Conservation (phyloP, 2,113 vertebrate species). For the Indicator indicator region DNA sequence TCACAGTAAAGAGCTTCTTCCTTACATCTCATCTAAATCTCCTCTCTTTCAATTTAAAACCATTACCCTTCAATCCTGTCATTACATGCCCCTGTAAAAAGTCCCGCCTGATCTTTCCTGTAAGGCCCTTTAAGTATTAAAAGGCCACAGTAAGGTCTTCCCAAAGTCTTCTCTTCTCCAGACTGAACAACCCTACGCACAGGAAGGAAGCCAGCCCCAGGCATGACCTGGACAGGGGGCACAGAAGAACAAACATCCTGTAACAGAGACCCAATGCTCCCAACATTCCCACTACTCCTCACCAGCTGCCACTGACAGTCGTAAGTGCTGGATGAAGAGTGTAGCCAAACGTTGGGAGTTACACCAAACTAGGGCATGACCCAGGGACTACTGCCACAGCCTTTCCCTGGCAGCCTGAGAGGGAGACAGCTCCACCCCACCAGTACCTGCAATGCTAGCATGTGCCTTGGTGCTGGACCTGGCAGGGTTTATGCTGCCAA, state of each 20-base stretch:
- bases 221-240: neutral
- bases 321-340: neutral
- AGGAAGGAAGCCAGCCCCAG: neutral
- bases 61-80: neutral
- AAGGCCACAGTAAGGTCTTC: neutral
- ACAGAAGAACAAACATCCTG: neutral
- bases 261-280: neutral
- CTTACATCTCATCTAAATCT: neutral
- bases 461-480: accelerated
- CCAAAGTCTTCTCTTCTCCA: neutral
- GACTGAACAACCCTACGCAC: neutral
- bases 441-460: neutral
- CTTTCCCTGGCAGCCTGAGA: neutral
- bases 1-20: neutral
- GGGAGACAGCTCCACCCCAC: neutral
- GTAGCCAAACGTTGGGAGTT: neutral
- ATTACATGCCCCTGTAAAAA: neutral
- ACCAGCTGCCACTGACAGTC: neutral
- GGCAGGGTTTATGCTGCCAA: neutral
- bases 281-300: neutral
- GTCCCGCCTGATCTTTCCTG: neutral
- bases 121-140: neutral
- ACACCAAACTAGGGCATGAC: neutral
- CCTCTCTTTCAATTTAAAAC: neutral
- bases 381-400: neutral